Conservation (phyloP, 64 coral and sea anemone species). For the Dendrophyllia cribrosa region DNA sequence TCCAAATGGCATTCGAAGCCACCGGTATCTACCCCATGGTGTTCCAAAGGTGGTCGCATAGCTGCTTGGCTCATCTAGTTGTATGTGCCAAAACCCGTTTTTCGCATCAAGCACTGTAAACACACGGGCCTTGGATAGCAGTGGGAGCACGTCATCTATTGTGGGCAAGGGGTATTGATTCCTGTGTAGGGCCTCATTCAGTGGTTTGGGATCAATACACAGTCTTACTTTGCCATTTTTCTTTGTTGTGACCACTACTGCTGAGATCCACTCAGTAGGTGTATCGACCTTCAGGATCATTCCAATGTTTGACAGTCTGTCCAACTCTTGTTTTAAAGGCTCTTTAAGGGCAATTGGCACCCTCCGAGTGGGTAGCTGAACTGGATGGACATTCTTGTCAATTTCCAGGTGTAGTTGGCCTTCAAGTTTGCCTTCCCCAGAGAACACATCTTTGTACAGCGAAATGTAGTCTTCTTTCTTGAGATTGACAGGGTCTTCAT, state of each 20-base stretch:
- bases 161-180: not conserved
- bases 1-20: too few relatives aligned
- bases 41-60: too few relatives aligned
- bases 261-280: constrained; percentile 34
- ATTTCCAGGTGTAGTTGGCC: constrained; percentile 64
- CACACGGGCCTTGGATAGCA: constrained; percentile 11
- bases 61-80: too few relatives aligned
- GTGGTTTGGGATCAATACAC: constrained; percentile 1
- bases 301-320: constrained; percentile 24
- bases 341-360: constrained; percentile 54
- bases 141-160: constrained; percentile 14
- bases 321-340: constrained; percentile 49
- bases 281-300: constrained; percentile 46
- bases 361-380: constrained; percentile 40
- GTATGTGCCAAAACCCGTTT: too few relatives aligned
- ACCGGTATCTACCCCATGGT: too few relatives aligned
- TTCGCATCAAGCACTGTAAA: constrained; percentile 49
- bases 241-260: constrained; percentile 5
- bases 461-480: not conserved
- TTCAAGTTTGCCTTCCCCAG: constrained; percentile 12
- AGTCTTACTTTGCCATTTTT: constrained; percentile 21
- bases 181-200: constrained; percentile 7
- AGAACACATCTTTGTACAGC: not conserved
- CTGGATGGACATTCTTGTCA: constrained; percentile 38
- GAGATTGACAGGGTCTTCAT: not conserved